These are phyloP conservation scores for Agriotes lineatus DNA, from an alignment of 2,888 invertebrate genomes.

Conservation along the genomic window DNA sequence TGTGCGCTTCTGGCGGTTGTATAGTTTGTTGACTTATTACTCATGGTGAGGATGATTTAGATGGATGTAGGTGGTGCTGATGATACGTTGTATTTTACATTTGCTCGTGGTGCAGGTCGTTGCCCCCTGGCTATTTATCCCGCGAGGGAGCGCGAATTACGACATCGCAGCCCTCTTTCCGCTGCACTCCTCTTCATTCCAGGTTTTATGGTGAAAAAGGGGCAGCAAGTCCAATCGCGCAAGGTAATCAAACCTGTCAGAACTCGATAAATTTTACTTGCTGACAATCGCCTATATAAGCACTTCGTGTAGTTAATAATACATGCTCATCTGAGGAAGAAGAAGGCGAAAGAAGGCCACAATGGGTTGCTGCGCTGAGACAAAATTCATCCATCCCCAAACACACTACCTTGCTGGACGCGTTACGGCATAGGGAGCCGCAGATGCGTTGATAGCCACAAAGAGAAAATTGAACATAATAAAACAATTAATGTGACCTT, in stretches of 20 bases:
- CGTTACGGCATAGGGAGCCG: background rate
- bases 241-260: too few relatives aligned
- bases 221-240: too few relatives aligned
- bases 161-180: background rate
- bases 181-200: background rate
- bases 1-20: background rate
- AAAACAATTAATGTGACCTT: conserved; percentile 51
- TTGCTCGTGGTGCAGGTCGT: conserved; percentile 38
- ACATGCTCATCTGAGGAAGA: too few relatives aligned
- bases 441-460: conserved; percentile 7
- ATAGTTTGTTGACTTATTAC: conserved; percentile 37
- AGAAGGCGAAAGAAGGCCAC: too few relatives aligned
- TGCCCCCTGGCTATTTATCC: conserved; percentile 34
- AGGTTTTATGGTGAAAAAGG: too few relatives aligned
- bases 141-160: conserved; percentile 20
- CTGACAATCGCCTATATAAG: too few relatives aligned
- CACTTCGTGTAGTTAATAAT: too few relatives aligned
- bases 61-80: conserved; percentile 39
- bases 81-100: conserved; percentile 35
- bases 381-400: too few relatives aligned
- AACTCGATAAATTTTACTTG: too few relatives aligned
- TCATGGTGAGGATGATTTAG: conserved; percentile 34
- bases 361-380: too few relatives aligned
- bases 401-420: too few relatives aligned
- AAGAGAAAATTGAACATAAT: conserved; percentile 47